Evolutionary conservation across 2,888 invertebrate genomes (phyloP), one percentile per base, ranked within the genome.

Genomic region (Caenorhabditis sp.): DNA sequence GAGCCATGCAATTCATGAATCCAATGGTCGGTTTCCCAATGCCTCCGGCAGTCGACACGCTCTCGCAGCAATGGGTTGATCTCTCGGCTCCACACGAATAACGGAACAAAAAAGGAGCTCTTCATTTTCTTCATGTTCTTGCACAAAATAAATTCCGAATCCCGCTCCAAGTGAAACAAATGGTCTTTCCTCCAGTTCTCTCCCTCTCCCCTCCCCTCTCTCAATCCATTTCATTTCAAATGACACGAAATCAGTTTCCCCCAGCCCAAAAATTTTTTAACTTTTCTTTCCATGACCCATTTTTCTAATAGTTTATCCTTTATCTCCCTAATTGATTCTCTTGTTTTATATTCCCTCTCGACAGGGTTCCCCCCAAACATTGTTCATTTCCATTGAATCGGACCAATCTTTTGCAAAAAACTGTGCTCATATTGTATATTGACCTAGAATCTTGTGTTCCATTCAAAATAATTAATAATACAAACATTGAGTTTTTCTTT

Each of bases 1-100:
- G 87, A 56, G 69, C 80, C 8, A 86, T 85, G 85, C 75, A 80
- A 41, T 87, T 87, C 64, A 84, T 87, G 83, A 80, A 77, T 49
- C 85, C 84, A 47, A 87, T 87, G 87, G 85, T 87, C 76, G 44
- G 76, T 2, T 82, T 82, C 76, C 68, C 54, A 38, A 68, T 82
- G 22, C 56, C 82, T 3, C 82, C 82, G 3, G 41, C 51, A 7
- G 76, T 82, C 24, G 82, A 82, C 14, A 77, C 76, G 1, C 38
- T 82, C 35, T 77, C 79, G 19, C 82, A 61, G 26, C 77, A 63
- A 54, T 77, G 77, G 77, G 69, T 70, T 38, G 77, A 77, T 56
- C 63, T 64, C 58, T 70, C 73, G 54, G 47, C 68, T 58, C 68
- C 73, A 31, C 80, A 68, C 58, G 68, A 72, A 73, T 80, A 24